Percentiles rank a stretch among this genome's conserved stretches.
These are phyloP conservation scores for Papilio polytes DNA, from an alignment of 1,140 invertebrate species.

Conservation along the genomic window DNA sequence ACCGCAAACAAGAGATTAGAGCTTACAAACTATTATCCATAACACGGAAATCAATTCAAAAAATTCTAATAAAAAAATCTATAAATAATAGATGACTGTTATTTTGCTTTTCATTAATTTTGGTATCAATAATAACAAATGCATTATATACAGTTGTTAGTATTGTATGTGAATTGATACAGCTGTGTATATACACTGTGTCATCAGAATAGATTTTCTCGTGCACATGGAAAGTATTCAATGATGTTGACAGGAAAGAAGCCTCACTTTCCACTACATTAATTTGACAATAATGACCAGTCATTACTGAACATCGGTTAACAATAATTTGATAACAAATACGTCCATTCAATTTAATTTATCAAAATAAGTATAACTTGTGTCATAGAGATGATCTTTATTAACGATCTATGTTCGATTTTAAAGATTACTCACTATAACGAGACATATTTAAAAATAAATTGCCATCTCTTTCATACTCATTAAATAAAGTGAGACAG, in stretches of 20 bases:
- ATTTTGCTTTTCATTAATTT: background rate
- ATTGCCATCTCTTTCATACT: too few relatives aligned
- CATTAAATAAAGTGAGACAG: too few relatives aligned
- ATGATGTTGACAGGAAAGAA: constrained; percentile 54
- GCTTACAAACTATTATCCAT: too few relatives aligned
- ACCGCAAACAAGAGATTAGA: too few relatives aligned
- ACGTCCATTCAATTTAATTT: constrained; percentile 9
- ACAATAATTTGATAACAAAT: constrained; percentile 24
- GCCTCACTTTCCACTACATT: constrained; percentile 68
- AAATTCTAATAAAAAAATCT: too few relatives aligned
- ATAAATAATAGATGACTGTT: too few relatives aligned
- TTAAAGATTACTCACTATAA: too few relatives aligned
- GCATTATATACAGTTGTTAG: background rate
- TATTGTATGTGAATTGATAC: background rate
- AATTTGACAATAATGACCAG: constrained; percentile 69
- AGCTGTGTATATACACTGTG: constrained; percentile 27
- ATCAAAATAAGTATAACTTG: background rate
- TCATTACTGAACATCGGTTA: constrained; percentile 51
- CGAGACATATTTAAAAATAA: too few relatives aligned
- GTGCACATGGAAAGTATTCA: constrained; percentile 59
- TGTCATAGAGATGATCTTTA: background rate
- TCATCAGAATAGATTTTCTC: constrained; percentile 49
- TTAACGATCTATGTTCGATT: background rate
- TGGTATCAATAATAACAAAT: background rate
- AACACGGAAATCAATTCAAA: too few relatives aligned